Conservation (phyloP, 2,888 invertebrate species). For the Caenorhabditis sp. region DNA sequence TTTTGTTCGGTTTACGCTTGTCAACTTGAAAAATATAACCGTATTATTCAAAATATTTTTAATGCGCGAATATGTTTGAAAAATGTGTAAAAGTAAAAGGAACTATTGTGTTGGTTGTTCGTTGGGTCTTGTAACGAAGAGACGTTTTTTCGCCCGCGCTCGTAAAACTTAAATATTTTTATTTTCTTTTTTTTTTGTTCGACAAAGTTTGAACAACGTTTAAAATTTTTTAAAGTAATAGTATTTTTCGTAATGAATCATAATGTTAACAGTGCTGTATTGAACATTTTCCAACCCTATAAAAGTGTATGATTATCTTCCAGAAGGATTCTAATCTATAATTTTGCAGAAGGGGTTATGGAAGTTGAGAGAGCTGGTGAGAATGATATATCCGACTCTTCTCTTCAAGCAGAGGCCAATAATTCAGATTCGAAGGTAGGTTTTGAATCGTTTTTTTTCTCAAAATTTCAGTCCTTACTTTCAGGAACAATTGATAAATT, state of each 20-base stretch:
- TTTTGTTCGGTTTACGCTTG: background rate
- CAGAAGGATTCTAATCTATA: background rate
- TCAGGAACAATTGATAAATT: slow-evolving; percentile 15
- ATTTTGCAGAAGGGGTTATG: background rate
- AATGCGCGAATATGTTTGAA: background rate
- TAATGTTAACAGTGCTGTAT: no score
- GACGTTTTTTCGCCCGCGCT: background rate
- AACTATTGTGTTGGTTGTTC: background rate
- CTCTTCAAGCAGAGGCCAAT: slow-evolving; percentile 8
- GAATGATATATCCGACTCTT: slow-evolving; percentile 22
- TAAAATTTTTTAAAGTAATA: no score
- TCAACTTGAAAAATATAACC: background rate
- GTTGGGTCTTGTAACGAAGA: background rate
- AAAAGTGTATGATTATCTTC: no score
- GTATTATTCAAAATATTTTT: background rate
- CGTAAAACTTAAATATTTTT: slow-evolving; percentile 7
- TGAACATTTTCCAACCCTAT: no score
- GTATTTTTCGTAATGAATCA: no score
- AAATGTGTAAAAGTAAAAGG: background rate
- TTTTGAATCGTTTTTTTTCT: background rate
- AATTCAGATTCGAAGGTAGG: slow-evolving; percentile 22
- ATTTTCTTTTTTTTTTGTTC: background rate
- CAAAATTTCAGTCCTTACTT: no score
- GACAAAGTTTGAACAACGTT: background rate
- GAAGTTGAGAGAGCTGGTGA: background rate